Percentiles rank a stretch among this genome's conserved stretches.
Conservation (phyloP, 1,140 invertebrate species). For the Trichonephila inaurata region DNA sequence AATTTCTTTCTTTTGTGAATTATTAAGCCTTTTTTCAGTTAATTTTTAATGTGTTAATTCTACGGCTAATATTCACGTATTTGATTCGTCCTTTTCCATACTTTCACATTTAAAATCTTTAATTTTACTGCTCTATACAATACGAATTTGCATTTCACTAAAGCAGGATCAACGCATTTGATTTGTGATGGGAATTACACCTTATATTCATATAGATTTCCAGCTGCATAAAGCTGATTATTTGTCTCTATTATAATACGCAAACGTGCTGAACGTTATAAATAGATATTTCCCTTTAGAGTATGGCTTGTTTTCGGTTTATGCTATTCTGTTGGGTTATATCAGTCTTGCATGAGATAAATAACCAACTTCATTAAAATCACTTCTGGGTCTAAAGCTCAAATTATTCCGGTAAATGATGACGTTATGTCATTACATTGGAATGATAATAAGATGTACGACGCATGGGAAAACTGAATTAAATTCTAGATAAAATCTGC, state of each 20-base stretch:
- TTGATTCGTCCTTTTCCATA: no score
- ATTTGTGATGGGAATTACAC: no score
- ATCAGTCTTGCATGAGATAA: neutral
- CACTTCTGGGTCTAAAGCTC: neutral
- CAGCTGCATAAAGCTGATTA: neutral
- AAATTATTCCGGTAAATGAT: constrained; percentile 19
- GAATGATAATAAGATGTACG: neutral
- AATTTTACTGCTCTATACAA: no score
- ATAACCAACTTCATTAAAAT: constrained; percentile 38
- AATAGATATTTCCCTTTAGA: neutral
- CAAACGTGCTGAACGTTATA: constrained; percentile 46
- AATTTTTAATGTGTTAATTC: no score
- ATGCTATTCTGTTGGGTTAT: neutral
- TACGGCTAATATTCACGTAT: no score
- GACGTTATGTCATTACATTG: neutral
- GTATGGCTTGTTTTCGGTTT: neutral
- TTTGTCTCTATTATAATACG: constrained; percentile 3
- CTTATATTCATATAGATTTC: neutral
- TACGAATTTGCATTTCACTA: no score
- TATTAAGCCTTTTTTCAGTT: no score
- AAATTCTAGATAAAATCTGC: no score
- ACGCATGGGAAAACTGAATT: neutral
- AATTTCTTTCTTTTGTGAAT: no score
- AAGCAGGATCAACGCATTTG: no score
- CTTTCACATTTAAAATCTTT: no score